These are phyloP conservation scores for Bubo blakistoni DNA, from an alignment of 2,113 vertebrate genomes.

Conservation along the genomic window DNA sequence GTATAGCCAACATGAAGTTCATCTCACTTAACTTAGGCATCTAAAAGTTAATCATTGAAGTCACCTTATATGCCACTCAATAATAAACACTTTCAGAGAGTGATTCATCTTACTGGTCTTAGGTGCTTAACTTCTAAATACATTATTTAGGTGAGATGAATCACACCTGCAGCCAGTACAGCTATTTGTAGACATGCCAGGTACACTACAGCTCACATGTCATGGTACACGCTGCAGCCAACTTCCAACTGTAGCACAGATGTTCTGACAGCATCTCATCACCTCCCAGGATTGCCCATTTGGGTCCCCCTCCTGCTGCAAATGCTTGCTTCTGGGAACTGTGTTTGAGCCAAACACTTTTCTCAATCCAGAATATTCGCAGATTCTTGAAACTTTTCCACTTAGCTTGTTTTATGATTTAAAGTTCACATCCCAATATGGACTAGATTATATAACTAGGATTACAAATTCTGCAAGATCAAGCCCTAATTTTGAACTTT, in stretches of 20 bases:
- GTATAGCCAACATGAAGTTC: not conserved
- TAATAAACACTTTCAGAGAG: not conserved
- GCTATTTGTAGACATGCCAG: not conserved
- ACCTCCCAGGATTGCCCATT: not conserved
- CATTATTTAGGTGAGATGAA: not conserved
- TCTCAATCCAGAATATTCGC: not conserved
- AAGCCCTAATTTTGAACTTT: not conserved
- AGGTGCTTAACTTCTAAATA: not conserved
- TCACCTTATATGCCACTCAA: not conserved
- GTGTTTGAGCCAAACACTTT: not conserved
- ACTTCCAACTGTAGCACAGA: not conserved
- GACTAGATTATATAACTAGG: not conserved
- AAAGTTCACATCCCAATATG: not conserved
- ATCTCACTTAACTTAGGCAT: not conserved
- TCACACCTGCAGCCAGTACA: not conserved
- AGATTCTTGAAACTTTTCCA: not conserved
- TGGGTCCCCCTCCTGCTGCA: not conserved
- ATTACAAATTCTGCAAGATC: not conserved
- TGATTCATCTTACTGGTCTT: not conserved
- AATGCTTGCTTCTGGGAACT: not conserved
- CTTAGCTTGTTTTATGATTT: not conserved
- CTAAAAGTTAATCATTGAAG: not conserved
- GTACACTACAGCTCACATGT: not conserved
- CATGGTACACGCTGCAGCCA: not conserved
- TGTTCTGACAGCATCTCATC: not conserved